Base-by-base conservation (phyloP, 2,797 vertebrate genomes). In the Numenius phaeopus region DNA sequence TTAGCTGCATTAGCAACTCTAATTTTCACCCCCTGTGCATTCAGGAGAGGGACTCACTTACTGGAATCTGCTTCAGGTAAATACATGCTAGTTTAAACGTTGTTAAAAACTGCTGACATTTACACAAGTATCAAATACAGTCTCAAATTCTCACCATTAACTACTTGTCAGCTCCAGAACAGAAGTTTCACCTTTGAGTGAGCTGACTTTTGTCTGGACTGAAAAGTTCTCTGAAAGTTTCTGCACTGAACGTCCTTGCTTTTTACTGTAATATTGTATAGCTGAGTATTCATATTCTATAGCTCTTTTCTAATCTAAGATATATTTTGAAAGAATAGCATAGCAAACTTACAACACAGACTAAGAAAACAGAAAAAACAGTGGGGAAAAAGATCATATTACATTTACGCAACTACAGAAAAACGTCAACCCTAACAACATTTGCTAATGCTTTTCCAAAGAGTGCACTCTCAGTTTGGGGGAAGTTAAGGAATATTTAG, bases 11-110 rank as follows among this genome's bases (percentile, higher is more conserved):
- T 18, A 89, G 59, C 40, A 96, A 65, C 64, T 92, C 2, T 0
- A 54, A 67, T 80, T 94, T 91, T 81, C 65, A 95, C 75, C 81
- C 90, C 66, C 82, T 90, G 66, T 71, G 89, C 88, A 44, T 89
- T 86, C 90, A 19, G 59, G 67, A 93, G 94, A 94, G 72, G 59
- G 73, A 95, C 79, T 83, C 39, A 14, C 75, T 40, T 22, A 10
- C 67, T 80, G 58, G 34, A 69, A 87, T 66, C 18, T 3, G 47
- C 59, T 83, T 66, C 96, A 77, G 77, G 65, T 46, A 64, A 90
- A 93, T 14, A 52, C 40, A 86, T 1, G 24, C 24, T 34, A 62
- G 13, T 95, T 95, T 40, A 86, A 94, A 52, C 6, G 12, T 11
- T 69, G 75, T 66, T 79, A 85, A 90, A 82, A 65, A 89, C 46